Base-by-base conservation (phyloP, 1,140 invertebrate genomes). In the Diachasma alloeum region DNA sequence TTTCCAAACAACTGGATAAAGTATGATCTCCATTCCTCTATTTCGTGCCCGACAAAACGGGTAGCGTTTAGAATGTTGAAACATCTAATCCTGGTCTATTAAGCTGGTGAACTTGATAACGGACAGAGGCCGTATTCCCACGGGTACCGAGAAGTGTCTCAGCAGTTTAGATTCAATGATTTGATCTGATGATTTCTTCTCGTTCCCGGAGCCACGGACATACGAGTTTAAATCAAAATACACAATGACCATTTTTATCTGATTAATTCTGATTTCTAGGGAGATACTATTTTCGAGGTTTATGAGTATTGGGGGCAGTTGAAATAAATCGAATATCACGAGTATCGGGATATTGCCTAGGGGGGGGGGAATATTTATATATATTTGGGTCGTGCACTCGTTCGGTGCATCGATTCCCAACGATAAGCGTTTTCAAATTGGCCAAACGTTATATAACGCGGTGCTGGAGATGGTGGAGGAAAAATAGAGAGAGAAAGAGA, bases 341-440 rank as follows among this genome's bases (percentile, higher is more conserved):
- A n/a, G 44, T 46, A 46, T 46, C 44, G 10, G 10, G 44, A 46
- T 46, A n/a, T 31, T 31, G 31, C 31, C 31, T 6, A 9, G 4
- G 39, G 39, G 39, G 1, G 39, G 39, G 39, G 39, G 9, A 13
- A 13, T 42, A 42, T 10, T 42, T 42, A 42, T 42, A 63, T 63
- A 63, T 63, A 63, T 63, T 63, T 63, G 59, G 59, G 59, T 63
- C 59, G 15, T 63, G 59, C 59, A 63, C 59, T 63, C 59, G 24
- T 63, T 63, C 22, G 59, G 9, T 63, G 59, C 59, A 63, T 63
- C 15, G 22, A 19, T 26, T 31, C 24, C 9, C 10, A 63, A 24
- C 59, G 59, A 63, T 63, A 63, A 63, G 59, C 59, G 24, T 31
- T 63, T 63, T 63, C 59, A 63, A 63, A 63, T 63, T 63, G 59